phyloP scores from a whole-genome alignment of 2,888 invertebrate genomes.

The Lobophora halterata region DNA sequence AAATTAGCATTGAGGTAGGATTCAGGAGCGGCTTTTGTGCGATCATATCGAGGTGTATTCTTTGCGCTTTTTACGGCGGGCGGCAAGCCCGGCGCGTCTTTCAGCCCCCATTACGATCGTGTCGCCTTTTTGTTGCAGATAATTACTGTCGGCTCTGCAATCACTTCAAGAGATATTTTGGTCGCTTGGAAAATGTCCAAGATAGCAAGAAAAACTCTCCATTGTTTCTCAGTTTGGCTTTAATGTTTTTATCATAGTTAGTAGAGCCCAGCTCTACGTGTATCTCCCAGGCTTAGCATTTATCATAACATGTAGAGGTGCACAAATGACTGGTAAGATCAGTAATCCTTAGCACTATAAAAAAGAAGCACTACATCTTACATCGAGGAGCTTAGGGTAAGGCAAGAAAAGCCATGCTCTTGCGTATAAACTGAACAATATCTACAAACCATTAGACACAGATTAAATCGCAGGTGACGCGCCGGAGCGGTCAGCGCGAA shows the following conservation, averaged over 20 bases:
- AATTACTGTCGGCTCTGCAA: constrained; percentile 64
- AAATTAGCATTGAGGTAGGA: constrained; percentile 81
- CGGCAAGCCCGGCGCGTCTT: constrained; percentile 61
- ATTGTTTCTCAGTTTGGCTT: constrained; percentile 17
- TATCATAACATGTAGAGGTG: constrained; percentile 3
- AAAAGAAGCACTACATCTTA: constrained; percentile 18
- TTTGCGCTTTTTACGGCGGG: constrained; percentile 78
- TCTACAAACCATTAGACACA: constrained; percentile 36
- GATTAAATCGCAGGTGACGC: constrained; percentile 52
- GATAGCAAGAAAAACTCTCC: constrained; percentile 21
- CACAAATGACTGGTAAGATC: no score
- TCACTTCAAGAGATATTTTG: constrained; percentile 35
- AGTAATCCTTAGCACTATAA: constrained; percentile 19
- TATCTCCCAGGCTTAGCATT: constrained; percentile 2
- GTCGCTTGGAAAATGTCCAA: constrained; percentile 33
- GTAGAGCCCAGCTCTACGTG: constrained; percentile 10
- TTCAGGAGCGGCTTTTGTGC: constrained; percentile 80
- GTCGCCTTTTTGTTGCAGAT: constrained; percentile 73
- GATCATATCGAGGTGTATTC: constrained; percentile 81
- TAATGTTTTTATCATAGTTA: constrained; percentile 19
- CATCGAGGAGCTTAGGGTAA: constrained; percentile 12
- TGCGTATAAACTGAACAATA: constrained; percentile 22
- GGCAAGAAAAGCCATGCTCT: constrained; percentile 9
- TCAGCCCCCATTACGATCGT: constrained; percentile 70
- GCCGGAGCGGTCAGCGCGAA: constrained; percentile 52